These are phyloP conservation scores for Dermatemys mawii DNA, from an alignment of 2,113 vertebrate species.

Conservation along the genomic window DNA sequence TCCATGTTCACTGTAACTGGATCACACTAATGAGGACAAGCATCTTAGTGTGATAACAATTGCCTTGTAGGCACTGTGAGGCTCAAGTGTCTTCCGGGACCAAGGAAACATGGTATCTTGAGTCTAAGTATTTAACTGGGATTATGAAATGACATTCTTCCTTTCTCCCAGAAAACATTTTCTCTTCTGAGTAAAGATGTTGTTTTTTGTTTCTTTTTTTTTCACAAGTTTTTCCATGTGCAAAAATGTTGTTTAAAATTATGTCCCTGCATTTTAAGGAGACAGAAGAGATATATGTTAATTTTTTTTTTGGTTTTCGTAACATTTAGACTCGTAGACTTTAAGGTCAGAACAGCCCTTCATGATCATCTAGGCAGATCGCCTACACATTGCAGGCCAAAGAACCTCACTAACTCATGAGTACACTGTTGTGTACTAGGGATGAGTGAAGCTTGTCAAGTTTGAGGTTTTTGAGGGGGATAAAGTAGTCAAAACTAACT, in stretches of 20 bases:
- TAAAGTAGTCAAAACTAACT: background rate
- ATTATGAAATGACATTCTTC: rapidly evolving
- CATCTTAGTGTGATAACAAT: background rate
- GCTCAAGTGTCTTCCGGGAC: background rate
- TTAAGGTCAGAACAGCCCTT: too few relatives aligned
- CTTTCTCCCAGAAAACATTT: background rate
- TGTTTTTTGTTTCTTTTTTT: background rate
- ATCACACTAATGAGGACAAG: background rate
- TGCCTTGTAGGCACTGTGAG: background rate
- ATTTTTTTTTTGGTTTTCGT: background rate
- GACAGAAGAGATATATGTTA: background rate
- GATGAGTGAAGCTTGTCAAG: background rate
- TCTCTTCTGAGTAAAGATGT: background rate
- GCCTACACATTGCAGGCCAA: too few relatives aligned
- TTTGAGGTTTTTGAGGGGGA: background rate
- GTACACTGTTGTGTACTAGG: background rate
- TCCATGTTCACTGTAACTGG: background rate
- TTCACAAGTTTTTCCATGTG: background rate
- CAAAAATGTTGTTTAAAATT: background rate
- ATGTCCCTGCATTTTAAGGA: background rate
- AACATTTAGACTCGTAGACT: background rate
- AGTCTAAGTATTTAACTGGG: rapidly evolving
- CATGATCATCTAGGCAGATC: too few relatives aligned
- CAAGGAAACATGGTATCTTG: background rate
- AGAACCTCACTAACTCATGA: too few relatives aligned